These are phyloP conservation scores for Pongo pygmaeus DNA, from an alignment of 2,113 vertebrate genomes.

Conservation along the genomic window DNA sequence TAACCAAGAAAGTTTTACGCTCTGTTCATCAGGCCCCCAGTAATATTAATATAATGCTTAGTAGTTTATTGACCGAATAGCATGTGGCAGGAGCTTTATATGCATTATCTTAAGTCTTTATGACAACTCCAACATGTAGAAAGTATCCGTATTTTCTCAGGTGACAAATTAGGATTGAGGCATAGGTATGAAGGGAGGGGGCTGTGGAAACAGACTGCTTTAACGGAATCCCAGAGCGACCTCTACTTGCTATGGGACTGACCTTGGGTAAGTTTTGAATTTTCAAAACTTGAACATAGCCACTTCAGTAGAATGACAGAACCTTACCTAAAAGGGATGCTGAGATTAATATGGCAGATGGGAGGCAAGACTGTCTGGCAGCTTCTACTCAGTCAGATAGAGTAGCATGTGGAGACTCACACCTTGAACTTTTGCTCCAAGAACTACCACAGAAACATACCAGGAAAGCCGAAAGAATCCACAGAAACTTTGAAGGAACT, in stretches of 20 bases:
- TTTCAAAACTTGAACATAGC: neutral
- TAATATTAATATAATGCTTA: neutral
- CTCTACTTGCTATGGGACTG: neutral
- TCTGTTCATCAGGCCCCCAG: neutral
- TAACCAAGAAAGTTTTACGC: neutral
- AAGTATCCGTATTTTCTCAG: neutral
- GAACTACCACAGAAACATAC: no score
- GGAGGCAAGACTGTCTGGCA: no score
- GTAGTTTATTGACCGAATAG: neutral
- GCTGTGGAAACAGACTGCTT: neutral
- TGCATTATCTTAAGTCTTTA: neutral
- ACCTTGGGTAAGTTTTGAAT: neutral
- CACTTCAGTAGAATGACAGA: neutral
- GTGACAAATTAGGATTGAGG: neutral
- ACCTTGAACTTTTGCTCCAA: no score
- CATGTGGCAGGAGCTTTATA: neutral
- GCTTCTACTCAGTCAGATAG: no score
- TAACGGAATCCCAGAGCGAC: fast-evolving
- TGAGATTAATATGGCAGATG: no score
- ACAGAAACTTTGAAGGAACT: no score
- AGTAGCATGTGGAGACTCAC: no score
- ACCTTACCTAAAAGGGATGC: neutral
- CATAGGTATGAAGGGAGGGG: no score
- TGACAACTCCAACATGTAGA: neutral
- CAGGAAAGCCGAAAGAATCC: no score